Conservation (phyloP, 2,113 vertebrate genomes). For the Paratilapia polleni region DNA sequence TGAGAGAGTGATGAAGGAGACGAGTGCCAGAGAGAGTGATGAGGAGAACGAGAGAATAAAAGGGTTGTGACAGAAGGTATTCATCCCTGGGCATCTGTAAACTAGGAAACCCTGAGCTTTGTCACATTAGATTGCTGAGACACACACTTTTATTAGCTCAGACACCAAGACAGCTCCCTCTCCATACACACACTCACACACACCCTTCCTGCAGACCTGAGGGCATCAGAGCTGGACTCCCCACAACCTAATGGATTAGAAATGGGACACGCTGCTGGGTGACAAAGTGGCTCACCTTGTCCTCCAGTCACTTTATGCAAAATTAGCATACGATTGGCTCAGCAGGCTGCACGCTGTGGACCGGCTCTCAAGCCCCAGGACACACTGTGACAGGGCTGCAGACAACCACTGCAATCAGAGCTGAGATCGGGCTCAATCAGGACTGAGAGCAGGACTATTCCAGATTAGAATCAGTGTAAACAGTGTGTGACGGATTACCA, state of each 20-base stretch:
- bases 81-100: conserved; percentile 48
- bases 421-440: background rate
- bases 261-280: background rate
- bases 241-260: conserved; percentile 19
- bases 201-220: background rate
- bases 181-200: background rate
- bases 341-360: background rate
- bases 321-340: background rate
- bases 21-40: conserved; percentile 4
- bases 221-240: background rate
- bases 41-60: conserved; percentile 27
- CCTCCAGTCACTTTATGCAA: conserved; percentile 27
- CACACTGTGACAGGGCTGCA: background rate
- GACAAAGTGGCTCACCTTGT: conserved; percentile 28
- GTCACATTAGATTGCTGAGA: conserved; percentile 31
- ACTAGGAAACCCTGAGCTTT: conserved; percentile 28
- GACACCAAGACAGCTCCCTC: conserved; percentile 6
- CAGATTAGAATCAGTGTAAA: background rate
- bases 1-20: conserved; percentile 18
- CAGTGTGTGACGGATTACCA: background rate
- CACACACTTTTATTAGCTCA: conserved; percentile 26
- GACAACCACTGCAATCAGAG: background rate
- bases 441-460: background rate
- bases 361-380: background rate
- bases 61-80: conserved; percentile 49